phyloP scores from a whole-genome alignment of 2,113 vertebrate genomes.

The Potamarius usumacintae region DNA sequence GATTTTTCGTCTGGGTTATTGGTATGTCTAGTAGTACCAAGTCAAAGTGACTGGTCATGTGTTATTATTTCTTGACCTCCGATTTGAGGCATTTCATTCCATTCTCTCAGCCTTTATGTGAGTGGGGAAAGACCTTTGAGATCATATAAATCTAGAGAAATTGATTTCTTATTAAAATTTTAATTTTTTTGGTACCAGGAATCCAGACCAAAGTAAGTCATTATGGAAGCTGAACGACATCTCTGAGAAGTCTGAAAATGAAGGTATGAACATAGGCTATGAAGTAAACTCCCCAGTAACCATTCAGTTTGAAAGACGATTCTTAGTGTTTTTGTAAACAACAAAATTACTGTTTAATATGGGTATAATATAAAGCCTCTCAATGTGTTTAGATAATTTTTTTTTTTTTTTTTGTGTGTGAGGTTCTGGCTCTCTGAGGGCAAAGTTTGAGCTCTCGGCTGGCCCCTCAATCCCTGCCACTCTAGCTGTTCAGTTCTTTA shows the following conservation, averaged over 20 bases:
- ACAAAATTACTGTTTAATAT: neutral
- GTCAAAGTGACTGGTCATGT: neutral
- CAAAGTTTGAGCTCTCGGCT: conserved; percentile 92
- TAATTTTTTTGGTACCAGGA: conserved; percentile 73
- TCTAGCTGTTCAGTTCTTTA: conserved; percentile 92
- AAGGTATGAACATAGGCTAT: conserved; percentile 75
- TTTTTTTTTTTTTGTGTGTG: no score
- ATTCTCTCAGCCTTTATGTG: neutral
- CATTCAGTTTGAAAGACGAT: neutral
- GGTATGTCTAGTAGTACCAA: neutral
- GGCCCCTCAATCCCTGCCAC: conserved; percentile 91
- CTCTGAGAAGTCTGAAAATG: conserved; percentile 96
- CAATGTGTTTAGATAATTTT: no score
- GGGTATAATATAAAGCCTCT: neutral
- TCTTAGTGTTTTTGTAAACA: neutral
- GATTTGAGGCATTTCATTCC: neutral
- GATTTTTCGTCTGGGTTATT: neutral
- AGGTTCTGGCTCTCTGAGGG: conserved; percentile 92
- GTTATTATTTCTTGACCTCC: neutral
- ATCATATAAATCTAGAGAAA: neutral
- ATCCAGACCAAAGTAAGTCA: conserved; percentile 91
- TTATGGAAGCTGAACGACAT: conserved; percentile 92
- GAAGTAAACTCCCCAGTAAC: neutral
- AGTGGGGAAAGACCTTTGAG: neutral
- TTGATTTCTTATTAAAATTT: neutral